These are phyloP conservation scores for Beaufortia kweichowensis DNA, from an alignment of 2,113 vertebrate genomes.

Conservation along the genomic window DNA sequence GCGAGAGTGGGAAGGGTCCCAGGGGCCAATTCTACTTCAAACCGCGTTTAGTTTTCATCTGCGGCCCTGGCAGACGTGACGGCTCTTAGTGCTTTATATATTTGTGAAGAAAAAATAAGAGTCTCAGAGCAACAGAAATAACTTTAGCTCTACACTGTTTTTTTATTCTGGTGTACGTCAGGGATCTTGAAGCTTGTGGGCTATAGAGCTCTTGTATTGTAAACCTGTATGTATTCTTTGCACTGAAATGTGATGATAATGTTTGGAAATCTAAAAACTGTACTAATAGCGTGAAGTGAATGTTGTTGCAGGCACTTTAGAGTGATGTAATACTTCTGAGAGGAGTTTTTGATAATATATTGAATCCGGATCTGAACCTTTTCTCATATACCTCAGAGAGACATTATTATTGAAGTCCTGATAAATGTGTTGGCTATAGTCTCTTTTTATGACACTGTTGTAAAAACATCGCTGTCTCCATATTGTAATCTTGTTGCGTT, in stretches of 20 bases:
- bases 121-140: conserved; percentile 59
- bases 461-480: background rate
- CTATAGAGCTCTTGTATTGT: conserved; percentile 55
- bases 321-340: background rate
- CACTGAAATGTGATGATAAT: background rate
- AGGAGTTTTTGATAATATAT: background rate
- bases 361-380: background rate
- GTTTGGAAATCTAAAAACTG: background rate
- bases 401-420: background rate
- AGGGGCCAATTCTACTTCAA: conserved; percentile 29
- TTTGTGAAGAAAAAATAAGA: conserved; percentile 61
- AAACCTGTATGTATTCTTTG: conserved; percentile 38
- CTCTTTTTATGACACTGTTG: background rate
- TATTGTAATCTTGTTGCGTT: background rate
- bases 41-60: conserved; percentile 23
- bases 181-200: conserved; percentile 36
- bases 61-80: background rate
- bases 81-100: background rate
- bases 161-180: background rate
- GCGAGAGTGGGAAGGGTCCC: conserved; percentile 6
- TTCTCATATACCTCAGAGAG: background rate
- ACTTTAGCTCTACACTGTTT: conserved; percentile 14
- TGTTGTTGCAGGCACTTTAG: background rate
- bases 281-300: background rate
- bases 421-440: background rate